These are phyloP conservation scores for Holacanthella duospinosa DNA, from an alignment of 2,888 invertebrate species.

Conservation along the genomic window DNA sequence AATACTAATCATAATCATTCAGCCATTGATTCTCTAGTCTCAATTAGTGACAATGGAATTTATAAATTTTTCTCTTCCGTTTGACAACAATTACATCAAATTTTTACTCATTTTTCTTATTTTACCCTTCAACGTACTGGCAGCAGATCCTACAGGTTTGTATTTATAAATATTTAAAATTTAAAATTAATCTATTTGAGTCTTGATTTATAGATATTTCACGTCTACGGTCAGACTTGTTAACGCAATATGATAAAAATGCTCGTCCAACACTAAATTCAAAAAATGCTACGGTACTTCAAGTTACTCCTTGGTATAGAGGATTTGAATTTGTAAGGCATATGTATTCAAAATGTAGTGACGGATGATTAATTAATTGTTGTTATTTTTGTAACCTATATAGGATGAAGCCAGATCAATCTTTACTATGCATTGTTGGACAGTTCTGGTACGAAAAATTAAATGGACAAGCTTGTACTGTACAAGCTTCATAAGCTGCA, in stretches of 20 bases:
- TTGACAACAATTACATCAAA: too few species aligned
- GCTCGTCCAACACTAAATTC: constrained; percentile 29
- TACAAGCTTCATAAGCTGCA: too few species aligned
- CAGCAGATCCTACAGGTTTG: constrained; percentile 8
- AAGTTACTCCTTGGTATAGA: constrained; percentile 25
- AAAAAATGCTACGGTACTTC: constrained; percentile 26
- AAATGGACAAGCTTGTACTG: too few species aligned
- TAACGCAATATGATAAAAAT: constrained; percentile 29
- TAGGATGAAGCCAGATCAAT: constrained; percentile 52
- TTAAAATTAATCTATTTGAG: neutral
- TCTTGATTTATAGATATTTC: constrained; percentile 20
- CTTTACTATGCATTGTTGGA: constrained; percentile 51
- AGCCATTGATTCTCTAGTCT: too few species aligned
- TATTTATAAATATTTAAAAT: neutral
- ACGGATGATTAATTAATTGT: constrained; percentile 3
- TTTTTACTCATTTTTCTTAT: too few species aligned
- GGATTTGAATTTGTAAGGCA: constrained; percentile 35
- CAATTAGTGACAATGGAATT: too few species aligned
- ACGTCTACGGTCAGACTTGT: constrained; percentile 23
- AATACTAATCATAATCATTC: too few species aligned
- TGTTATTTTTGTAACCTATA: constrained; percentile 13
- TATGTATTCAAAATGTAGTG: neutral
- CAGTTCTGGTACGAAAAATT: constrained; percentile 50
- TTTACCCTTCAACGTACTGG: neutral
- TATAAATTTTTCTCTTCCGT: too few species aligned